Evolutionary conservation across 2,797 vertebrate species (phyloP).

Genomic region (Acipenser oxyrinchus): DNA sequence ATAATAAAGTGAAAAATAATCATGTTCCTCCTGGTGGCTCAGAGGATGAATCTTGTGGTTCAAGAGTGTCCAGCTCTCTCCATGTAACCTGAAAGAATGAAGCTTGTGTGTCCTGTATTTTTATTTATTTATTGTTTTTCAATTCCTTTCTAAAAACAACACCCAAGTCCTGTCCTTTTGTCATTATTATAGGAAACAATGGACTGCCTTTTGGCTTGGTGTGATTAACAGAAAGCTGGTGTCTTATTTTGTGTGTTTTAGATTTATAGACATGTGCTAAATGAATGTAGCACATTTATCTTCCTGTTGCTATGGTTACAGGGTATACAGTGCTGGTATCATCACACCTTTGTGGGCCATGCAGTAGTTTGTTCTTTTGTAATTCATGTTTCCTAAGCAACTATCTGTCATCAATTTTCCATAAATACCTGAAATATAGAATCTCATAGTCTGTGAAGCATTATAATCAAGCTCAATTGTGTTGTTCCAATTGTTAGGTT

Average conservation of each 20-base stretch:
- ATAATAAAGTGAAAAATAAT: too few relatives aligned
- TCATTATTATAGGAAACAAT: slow-evolving; percentile 70
- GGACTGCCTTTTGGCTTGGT: slow-evolving; percentile 51
- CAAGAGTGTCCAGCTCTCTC: too few relatives aligned
- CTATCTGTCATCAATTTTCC: slow-evolving; percentile 47
- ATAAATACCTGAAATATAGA: slow-evolving; percentile 37
- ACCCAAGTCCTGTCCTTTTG: slow-evolving; percentile 47
- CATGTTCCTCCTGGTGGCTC: too few relatives aligned
- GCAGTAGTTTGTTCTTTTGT: slow-evolving; percentile 66
- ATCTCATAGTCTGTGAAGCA: slow-evolving; percentile 25
- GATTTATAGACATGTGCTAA: slow-evolving; percentile 71
- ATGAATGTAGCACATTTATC: slow-evolving; percentile 69
- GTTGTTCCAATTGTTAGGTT: neutral
- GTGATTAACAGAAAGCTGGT: slow-evolving; percentile 54
- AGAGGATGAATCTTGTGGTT: too few relatives aligned
- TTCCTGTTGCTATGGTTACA: slow-evolving; percentile 67
- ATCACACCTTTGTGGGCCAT: slow-evolving; percentile 65
- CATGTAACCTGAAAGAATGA: too few relatives aligned
- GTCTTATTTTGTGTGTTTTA: slow-evolving; percentile 66
- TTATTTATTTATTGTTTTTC: too few relatives aligned
- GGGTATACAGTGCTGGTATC: slow-evolving; percentile 68
- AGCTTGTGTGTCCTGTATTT: too few relatives aligned
- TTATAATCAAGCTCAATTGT: slow-evolving; percentile 14
- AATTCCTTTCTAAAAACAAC: too few relatives aligned
- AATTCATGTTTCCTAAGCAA: slow-evolving; percentile 70